Percentiles rank a stretch among this genome's conserved stretches.
phyloP scores from a whole-genome alignment of 2,888 invertebrate genomes.

The Erebia epiphron region DNA sequence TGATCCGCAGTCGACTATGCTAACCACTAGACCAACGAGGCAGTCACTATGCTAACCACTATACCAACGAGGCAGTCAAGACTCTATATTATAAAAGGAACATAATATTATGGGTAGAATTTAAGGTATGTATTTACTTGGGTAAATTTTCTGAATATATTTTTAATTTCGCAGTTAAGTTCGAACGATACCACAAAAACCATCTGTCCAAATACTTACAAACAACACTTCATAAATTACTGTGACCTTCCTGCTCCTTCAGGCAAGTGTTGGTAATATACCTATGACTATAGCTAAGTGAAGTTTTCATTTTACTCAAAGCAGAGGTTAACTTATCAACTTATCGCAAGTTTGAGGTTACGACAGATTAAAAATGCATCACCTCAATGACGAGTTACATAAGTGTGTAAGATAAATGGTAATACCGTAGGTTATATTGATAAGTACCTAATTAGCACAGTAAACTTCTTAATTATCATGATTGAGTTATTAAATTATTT shows the following conservation, averaged over 20 bases:
- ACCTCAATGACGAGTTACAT: slow-evolving; percentile 37
- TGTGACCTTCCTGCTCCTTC: slow-evolving; percentile 15
- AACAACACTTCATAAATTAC: slow-evolving; percentile 15
- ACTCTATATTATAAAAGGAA: no score
- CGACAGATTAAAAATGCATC: slow-evolving; percentile 34
- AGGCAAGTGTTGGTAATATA: slow-evolving; percentile 2
- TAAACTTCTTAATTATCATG: no score
- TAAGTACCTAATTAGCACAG: no score
- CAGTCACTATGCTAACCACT: no score
- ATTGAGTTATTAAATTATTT: no score
- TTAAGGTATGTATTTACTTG: not conserved
- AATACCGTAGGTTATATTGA: not conserved
- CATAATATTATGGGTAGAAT: not conserved
- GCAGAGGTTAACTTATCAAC: slow-evolving; percentile 46
- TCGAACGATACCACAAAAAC: not conserved
- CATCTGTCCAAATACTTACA: slow-evolving; percentile 23
- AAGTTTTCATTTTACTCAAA: slow-evolving; percentile 21
- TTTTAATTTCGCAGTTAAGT: slow-evolving; percentile 1
- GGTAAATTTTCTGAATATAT: not conserved
- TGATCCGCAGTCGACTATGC: no score
- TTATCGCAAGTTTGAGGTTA: slow-evolving; percentile 41
- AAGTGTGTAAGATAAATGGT: slow-evolving; percentile 29
- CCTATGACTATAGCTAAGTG: not conserved
- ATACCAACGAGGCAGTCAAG: no score
- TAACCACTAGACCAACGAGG: no score